Percentiles rank a stretch among this genome's conserved stretches.
These are phyloP conservation scores for Coelopa frigida DNA, from an alignment of 1,140 invertebrate species.

Conservation along the genomic window DNA sequence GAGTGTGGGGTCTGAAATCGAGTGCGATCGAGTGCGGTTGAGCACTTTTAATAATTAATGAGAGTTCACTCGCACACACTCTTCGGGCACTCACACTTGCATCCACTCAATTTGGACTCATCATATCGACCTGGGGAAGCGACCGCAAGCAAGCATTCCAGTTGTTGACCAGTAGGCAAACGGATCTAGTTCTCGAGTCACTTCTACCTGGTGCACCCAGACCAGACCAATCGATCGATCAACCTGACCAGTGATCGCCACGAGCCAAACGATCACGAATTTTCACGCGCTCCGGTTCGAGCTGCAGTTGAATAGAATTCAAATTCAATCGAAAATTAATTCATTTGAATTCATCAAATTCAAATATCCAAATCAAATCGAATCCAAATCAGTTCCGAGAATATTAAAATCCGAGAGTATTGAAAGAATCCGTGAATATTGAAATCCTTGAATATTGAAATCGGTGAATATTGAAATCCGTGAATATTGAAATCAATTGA, in stretches of 20 bases:
- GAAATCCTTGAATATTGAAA: too few relatives aligned
- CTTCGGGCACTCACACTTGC: neutral
- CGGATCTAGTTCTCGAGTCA: slow-evolving; percentile 16
- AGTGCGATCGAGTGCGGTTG: too few relatives aligned
- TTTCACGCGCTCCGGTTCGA: too few relatives aligned
- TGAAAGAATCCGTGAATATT: neutral
- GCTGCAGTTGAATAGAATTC: too few relatives aligned
- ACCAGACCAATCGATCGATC: too few relatives aligned
- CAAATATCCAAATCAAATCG: neutral
- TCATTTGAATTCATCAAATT: too few relatives aligned
- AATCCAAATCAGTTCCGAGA: neutral
- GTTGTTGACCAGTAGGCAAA: slow-evolving; percentile 19
- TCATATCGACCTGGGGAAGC: slow-evolving; percentile 1
- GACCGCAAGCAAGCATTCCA: slow-evolving; percentile 15
- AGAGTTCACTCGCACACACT: too few relatives aligned
- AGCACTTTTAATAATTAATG: too few relatives aligned
- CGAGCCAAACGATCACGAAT: slow-evolving; percentile 11
- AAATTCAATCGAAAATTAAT: neutral
- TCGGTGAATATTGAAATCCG: neutral
- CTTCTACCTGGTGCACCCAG: slow-evolving; percentile 2
- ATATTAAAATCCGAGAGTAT: too few relatives aligned
- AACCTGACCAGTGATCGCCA: too few relatives aligned
- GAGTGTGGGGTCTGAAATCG: too few relatives aligned
- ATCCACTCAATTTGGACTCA: slow-evolving; percentile 2
- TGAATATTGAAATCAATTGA: neutral